Percentiles rank a stretch among this genome's conserved stretches.
These are phyloP conservation scores for Tinea semifulvella DNA, from an alignment of 2,888 invertebrate species.

Conservation along the genomic window DNA sequence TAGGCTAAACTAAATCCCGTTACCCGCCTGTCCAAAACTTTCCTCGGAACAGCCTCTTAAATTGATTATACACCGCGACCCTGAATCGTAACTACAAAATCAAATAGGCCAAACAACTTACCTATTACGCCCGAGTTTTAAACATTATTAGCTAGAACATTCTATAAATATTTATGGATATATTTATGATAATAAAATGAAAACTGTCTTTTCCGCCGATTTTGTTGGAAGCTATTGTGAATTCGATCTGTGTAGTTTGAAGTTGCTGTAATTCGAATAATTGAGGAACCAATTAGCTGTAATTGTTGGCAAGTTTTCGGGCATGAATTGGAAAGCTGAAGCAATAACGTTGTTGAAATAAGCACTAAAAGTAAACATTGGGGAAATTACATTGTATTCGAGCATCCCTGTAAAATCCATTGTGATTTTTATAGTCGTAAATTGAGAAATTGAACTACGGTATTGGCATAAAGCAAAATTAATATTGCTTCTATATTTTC, in stretches of 20 bases:
- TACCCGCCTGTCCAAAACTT: background rate
- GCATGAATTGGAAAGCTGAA: background rate
- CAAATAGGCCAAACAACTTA: background rate
- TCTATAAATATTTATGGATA: background rate
- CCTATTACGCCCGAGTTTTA: background rate
- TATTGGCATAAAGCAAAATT: no score
- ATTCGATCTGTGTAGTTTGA: background rate
- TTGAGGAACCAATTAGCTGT: background rate
- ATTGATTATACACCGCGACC: constrained; percentile 9
- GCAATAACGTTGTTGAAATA: background rate
- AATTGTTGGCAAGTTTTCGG: background rate
- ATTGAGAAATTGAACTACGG: no score
- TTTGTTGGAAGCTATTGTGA: background rate
- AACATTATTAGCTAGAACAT: background rate
- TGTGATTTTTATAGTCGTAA: constrained; percentile 4
- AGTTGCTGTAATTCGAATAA: constrained; percentile 3
- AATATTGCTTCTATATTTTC: no score
- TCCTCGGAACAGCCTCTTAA: constrained; percentile 3
- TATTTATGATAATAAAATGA: background rate
- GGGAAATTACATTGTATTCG: no score
- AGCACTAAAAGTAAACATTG: constrained; percentile 5
- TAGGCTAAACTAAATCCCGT: background rate
- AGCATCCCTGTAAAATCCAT: constrained; percentile 1
- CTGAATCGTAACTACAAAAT: background rate
- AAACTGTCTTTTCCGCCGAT: background rate